A percentile compares a stretch with the other conserved stretches of the same genome.
Evolutionary conservation across 2,113 vertebrate species (phyloP).

Genomic region (Boleophthalmus pectinirostris): DNA sequence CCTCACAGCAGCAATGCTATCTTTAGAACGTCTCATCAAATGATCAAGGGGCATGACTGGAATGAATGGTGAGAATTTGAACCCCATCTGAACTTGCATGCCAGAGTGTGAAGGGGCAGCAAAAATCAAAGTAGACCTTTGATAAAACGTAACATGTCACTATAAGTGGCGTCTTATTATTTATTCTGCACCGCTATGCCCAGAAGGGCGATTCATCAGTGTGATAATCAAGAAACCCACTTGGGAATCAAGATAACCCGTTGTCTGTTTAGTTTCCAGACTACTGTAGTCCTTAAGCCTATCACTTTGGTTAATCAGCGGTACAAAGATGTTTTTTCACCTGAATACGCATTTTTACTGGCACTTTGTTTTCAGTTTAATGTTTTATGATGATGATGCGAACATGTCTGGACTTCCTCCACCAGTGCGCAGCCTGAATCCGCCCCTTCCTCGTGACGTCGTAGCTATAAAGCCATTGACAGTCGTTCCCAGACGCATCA

Average conservation of each 20-base stretch:
- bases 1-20: background rate
- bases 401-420: slow-evolving; percentile 46
- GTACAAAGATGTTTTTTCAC: background rate
- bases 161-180: no score
- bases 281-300: background rate
- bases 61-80: background rate
- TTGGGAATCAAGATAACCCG: background rate
- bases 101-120: background rate
- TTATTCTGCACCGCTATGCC: no score
- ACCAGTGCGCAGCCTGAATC: slow-evolving; percentile 8
- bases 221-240: background rate
- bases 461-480: slow-evolving; percentile 55
- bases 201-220: background rate
- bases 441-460: slow-evolving; percentile 65
- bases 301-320: background rate
- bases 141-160: background rate
- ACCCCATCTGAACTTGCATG: background rate
- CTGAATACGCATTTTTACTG: slow-evolving; percentile 54
- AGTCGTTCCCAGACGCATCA: slow-evolving; percentile 32
- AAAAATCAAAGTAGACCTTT: background rate
- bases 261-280: background rate
- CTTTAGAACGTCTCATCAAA: background rate
- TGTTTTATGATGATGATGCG: slow-evolving; percentile 33
- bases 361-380: background rate
- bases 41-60: background rate